A percentile compares a stretch with the other conserved stretches of the same genome.
Conservation (phyloP, 2,113 vertebrate genomes). For the Gambusia holbrooki region DNA sequence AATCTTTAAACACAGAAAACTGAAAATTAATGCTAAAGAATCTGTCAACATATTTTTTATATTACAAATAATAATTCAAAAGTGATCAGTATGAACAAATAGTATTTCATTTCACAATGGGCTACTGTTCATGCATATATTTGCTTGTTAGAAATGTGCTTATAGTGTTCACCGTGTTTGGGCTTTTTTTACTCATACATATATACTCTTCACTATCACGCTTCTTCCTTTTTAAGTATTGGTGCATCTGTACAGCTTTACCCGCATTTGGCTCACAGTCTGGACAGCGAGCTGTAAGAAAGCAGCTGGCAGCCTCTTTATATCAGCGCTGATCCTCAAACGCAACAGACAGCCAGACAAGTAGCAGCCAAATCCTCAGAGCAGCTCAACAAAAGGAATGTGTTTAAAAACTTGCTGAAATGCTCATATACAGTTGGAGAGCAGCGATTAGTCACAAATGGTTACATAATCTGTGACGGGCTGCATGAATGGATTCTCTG, state of each 20-base stretch:
- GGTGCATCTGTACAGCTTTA: slow-evolving; percentile 24
- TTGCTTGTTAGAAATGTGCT: too few relatives aligned
- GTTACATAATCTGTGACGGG: slow-evolving; percentile 35
- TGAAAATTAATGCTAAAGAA: too few relatives aligned
- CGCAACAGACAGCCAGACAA: slow-evolving; percentile 16
- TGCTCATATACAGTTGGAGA: slow-evolving; percentile 19
- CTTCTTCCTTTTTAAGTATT: slow-evolving; percentile 14
- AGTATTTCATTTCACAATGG: too few relatives aligned
- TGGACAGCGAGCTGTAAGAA: slow-evolving; percentile 5
- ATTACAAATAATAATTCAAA: too few relatives aligned
- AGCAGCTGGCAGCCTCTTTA: slow-evolving; percentile 42
- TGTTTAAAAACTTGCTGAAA: slow-evolving; percentile 39
- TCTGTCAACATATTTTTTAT: too few relatives aligned
- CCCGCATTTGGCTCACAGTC: slow-evolving; percentile 14
- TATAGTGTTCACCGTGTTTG: too few relatives aligned
- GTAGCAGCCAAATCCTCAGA: slow-evolving; percentile 31
- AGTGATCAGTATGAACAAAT: too few relatives aligned
- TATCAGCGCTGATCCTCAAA: slow-evolving; percentile 32
- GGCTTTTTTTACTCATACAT: too few relatives aligned
- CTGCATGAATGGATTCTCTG: slow-evolving; percentile 12
- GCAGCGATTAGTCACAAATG: slow-evolving; percentile 27
- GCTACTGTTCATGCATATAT: too few relatives aligned
- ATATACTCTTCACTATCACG: too few relatives aligned
- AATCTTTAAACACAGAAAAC: too few relatives aligned
- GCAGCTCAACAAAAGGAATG: slow-evolving; percentile 24